Conservation (phyloP, 2,797 vertebrate genomes). For the Hippocampus kuda region DNA sequence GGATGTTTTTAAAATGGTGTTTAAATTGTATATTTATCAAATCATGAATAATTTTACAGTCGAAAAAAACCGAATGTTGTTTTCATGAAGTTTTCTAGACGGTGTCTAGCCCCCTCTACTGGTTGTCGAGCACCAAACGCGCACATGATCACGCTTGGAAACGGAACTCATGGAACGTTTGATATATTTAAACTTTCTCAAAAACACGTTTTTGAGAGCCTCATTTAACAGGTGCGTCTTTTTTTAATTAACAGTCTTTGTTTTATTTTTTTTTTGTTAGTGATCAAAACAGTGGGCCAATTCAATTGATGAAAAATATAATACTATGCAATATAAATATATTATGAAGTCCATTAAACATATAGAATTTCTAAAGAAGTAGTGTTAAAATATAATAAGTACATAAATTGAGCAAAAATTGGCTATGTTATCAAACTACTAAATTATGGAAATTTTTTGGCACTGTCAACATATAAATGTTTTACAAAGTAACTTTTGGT, state of each 20-base stretch:
- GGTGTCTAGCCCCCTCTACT: conserved; percentile 52
- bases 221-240: background rate
- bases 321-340: background rate
- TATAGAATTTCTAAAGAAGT: too few relatives aligned
- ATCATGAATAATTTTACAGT: conserved; percentile 65
- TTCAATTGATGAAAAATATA: background rate
- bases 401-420: too few relatives aligned
- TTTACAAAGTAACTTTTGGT: too few relatives aligned
- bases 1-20: conserved; percentile 65
- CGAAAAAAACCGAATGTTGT: conserved; percentile 35
- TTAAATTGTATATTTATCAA: conserved; percentile 72
- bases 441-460: too few relatives aligned
- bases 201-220: background rate
- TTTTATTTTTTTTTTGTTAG: too few relatives aligned
- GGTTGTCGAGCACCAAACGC: conserved; percentile 16
- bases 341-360: background rate
- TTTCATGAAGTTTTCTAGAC: conserved; percentile 19
- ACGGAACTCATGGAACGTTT: too few relatives aligned
- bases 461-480: too few relatives aligned
- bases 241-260: background rate
- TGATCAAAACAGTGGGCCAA: too few relatives aligned
- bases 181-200: too few relatives aligned
- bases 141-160: too few relatives aligned
- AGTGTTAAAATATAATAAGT: too few relatives aligned
- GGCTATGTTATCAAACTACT: too few relatives aligned